Conservation (phyloP, 2,888 invertebrate genomes). For the Drosophila pseudotakahashii region DNA sequence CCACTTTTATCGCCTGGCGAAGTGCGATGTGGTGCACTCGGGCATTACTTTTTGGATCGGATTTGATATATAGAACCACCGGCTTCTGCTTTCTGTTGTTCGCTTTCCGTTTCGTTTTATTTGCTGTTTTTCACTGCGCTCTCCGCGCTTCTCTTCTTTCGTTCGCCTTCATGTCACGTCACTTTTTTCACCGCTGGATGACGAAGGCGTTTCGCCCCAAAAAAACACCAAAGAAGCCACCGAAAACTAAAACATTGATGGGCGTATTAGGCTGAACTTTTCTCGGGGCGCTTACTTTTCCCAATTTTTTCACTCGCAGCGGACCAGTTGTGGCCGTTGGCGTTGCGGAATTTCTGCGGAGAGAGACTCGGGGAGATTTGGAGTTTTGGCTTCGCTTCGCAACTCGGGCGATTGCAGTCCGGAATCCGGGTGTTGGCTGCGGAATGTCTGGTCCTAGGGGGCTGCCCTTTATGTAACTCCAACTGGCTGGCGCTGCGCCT, state of each 20-base stretch:
- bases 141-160: conserved; percentile 39
- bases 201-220: conserved; percentile 75
- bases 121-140: conserved; percentile 48
- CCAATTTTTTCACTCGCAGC: conserved; percentile 31
- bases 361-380: conserved; percentile 48
- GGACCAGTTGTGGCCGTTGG: not conserved
- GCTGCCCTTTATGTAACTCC: conserved; percentile 59
- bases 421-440: conserved; percentile 65
- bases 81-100: conserved; percentile 41
- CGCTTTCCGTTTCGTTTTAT: conserved; percentile 53
- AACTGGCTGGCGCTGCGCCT: conserved; percentile 37
- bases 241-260: conserved; percentile 45
- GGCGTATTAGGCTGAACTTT: conserved; percentile 21
- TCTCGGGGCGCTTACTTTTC: conserved; percentile 57
- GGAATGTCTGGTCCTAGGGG: conserved; percentile 58
- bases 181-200: conserved; percentile 69
- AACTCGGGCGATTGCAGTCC: not conserved
- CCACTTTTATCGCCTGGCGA: conserved; percentile 29
- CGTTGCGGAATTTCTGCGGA: conserved; percentile 36
- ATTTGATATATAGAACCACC: conserved; percentile 13
- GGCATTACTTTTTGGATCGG: conserved; percentile 28
- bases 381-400: conserved; percentile 50
- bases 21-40: conserved; percentile 19
- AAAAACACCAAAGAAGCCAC: conserved; percentile 19
- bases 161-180: conserved; percentile 74